phyloP scores from a whole-genome alignment of 2,113 vertebrate genomes.

The Larimichthys crocea region DNA sequence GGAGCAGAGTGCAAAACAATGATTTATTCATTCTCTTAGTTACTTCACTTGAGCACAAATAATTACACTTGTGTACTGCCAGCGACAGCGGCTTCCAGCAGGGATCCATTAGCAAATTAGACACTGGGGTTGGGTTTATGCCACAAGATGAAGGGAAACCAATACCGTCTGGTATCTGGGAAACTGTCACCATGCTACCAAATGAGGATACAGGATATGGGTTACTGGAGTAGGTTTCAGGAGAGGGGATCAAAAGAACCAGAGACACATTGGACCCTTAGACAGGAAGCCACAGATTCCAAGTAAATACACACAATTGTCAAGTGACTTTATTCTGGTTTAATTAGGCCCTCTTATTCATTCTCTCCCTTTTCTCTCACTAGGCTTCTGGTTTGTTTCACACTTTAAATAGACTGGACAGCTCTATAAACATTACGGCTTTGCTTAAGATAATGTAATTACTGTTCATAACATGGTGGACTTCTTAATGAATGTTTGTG shows the following conservation, averaged over 20 bases:
- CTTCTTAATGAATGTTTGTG: slow-evolving; percentile 2
- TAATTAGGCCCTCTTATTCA: slow-evolving; percentile 18
- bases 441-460: neutral
- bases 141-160: slow-evolving; percentile 79
- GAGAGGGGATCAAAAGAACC: slow-evolving; percentile 46
- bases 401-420: slow-evolving; percentile 7
- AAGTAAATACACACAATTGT: slow-evolving; percentile 40
- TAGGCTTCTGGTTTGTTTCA: slow-evolving; percentile 1
- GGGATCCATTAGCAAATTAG: slow-evolving; percentile 85
- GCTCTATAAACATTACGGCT: neutral
- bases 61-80: slow-evolving; percentile 73
- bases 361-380: neutral
- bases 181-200: slow-evolving; percentile 77
- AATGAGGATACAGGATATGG: slow-evolving; percentile 76
- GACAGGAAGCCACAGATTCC: slow-evolving; percentile 46
- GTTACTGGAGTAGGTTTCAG: slow-evolving; percentile 39
- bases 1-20: slow-evolving; percentile 70
- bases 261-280: slow-evolving; percentile 35
- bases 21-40: slow-evolving; percentile 81
- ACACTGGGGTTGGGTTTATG: slow-evolving; percentile 75
- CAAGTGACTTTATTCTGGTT: slow-evolving; percentile 35
- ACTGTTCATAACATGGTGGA: neutral
- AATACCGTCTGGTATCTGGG: slow-evolving; percentile 75
- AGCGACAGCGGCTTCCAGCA: slow-evolving; percentile 70
- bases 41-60: slow-evolving; percentile 79